phyloP scores from a whole-genome alignment of 2,888 invertebrate species.

The Bembecia ichneumoniformis region DNA sequence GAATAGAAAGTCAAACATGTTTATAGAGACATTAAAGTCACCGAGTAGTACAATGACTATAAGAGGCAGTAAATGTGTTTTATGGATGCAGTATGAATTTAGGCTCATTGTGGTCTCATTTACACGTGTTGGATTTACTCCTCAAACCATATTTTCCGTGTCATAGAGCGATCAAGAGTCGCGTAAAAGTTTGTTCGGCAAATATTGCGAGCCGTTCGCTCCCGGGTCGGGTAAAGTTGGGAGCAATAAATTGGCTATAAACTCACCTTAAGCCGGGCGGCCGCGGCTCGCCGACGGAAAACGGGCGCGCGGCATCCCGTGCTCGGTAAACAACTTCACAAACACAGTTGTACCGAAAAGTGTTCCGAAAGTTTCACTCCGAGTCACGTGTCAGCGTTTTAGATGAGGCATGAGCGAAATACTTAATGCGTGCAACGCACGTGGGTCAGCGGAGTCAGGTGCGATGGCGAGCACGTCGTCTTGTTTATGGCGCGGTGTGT shows the following conservation, averaged over 20 bases:
- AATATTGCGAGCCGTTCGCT: conserved; percentile 42
- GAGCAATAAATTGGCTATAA: conserved; percentile 67
- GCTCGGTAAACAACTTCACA: conserved; percentile 55
- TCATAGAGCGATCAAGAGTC: conserved; percentile 28
- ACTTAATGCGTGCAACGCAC: conserved; percentile 59
- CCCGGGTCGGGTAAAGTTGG: conserved; percentile 41
- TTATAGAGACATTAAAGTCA: too few relatives aligned
- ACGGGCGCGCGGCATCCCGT: conserved; percentile 61
- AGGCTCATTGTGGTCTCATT: not conserved
- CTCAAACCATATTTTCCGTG: conserved; percentile 22
- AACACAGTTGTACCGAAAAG: conserved; percentile 54
- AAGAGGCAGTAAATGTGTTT: too few relatives aligned
- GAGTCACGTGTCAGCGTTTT: conserved; percentile 68
- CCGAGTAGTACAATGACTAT: too few relatives aligned
- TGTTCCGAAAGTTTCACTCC: conserved; percentile 55
- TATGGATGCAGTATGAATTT: not conserved
- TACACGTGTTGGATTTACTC: conserved; percentile 4
- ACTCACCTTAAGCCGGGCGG: conserved; percentile 66
- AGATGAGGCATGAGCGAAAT: conserved; percentile 64
- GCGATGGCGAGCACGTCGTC: conserved; percentile 54
- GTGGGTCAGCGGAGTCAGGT: conserved; percentile 51
- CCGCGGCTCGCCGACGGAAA: conserved; percentile 62
- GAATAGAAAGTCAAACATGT: too few relatives aligned
- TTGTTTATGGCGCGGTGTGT: conserved; percentile 66
- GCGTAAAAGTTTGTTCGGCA: conserved; percentile 54